These are phyloP conservation scores for Dolichallabes microphthalmus DNA, from an alignment of 2,113 vertebrate species.

Conservation along the genomic window DNA sequence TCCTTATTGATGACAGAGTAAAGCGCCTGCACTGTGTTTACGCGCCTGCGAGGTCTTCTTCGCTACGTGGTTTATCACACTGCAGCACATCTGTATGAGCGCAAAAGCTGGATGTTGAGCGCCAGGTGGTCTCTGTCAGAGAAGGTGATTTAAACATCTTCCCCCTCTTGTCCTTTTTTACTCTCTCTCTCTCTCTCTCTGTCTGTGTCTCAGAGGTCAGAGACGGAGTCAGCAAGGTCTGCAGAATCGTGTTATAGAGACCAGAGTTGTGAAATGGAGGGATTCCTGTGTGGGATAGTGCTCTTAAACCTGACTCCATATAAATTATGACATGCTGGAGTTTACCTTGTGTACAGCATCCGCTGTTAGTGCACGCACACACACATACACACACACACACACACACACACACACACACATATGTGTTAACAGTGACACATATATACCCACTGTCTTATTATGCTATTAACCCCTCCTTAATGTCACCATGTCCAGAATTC, in stretches of 20 bases:
- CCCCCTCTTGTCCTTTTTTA: constrained; percentile 33
- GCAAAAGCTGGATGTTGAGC: constrained; percentile 40
- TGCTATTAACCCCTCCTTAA: not conserved
- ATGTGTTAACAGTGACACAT: not conserved
- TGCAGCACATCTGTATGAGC: constrained; percentile 20
- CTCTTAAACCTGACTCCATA: constrained; percentile 45
- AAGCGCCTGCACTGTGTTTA: not conserved
- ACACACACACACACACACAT: not conserved
- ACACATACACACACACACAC: constrained; percentile 16
- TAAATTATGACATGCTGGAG: constrained; percentile 33
- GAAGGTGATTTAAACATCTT: constrained; percentile 64
- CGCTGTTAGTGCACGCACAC: not conserved
- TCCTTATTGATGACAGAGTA: not conserved
- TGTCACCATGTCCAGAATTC: not conserved
- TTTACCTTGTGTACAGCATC: constrained; percentile 38
- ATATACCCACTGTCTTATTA: not conserved
- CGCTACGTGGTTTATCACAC: not conserved
- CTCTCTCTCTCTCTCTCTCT: constrained; percentile 69
- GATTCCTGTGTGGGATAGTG: constrained; percentile 59
- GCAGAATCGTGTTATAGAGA: constrained; percentile 64
- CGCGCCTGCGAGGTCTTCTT: not conserved
- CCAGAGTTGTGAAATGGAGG: constrained; percentile 58
- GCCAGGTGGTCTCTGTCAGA: constrained; percentile 72
- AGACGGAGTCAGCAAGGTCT: constrained; percentile 62
- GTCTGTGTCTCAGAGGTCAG: constrained; percentile 66